Evolutionary conservation across 2,113 vertebrate species (phyloP), one percentile per base, ranked within the genome.

Genomic region (Cromileptes altivelis): DNA sequence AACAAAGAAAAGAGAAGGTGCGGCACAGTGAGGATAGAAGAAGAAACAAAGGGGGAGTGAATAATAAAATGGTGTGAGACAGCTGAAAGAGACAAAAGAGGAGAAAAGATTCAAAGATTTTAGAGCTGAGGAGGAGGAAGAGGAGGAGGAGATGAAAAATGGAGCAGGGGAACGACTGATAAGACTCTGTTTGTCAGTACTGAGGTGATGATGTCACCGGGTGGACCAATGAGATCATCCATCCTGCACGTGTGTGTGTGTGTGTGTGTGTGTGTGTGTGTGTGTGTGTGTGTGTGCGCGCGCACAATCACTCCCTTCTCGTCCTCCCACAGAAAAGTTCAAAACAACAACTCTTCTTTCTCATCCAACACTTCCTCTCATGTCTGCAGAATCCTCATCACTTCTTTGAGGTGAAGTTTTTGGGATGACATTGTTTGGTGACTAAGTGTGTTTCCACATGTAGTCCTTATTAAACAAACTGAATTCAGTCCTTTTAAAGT

Each of bases 211-310:
- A 87, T 70, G 69, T 82, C 80, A 89, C 42, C 18, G 86, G 75
- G 87, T 74, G 90, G 82, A 70, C 13, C 84, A 40, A 67, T 93
- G 91, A 93, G 70, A 58, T 93, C 90, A 93, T 90, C 69, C 37
- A 27, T 19, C 56, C 23, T 78, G 77, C 4, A 0, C 37, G 6
- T 84, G n/a, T 70, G 23, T 70, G 60, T 63, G 65, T 56, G 69
- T 57, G 75, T 76, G 60, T 56, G 55, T 79, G 84, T 81, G 77
- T 75, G 69, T 72, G 74, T 70, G 64, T 70, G 70, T 68, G 69
- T 40, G 74, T 65, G 75, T 37, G 62, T 23, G 69, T 33, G 52
- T 37, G 55, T 15, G 58, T n/a, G n/a, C n/a, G n/a, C n/a, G 18
- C 37, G 60, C 60, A 21, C 30, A 30, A 30, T 63, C 52, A 73